Evolutionary conservation across 2,888 invertebrate species (phyloP).

Genomic region (Platerodrilus igneus): DNA sequence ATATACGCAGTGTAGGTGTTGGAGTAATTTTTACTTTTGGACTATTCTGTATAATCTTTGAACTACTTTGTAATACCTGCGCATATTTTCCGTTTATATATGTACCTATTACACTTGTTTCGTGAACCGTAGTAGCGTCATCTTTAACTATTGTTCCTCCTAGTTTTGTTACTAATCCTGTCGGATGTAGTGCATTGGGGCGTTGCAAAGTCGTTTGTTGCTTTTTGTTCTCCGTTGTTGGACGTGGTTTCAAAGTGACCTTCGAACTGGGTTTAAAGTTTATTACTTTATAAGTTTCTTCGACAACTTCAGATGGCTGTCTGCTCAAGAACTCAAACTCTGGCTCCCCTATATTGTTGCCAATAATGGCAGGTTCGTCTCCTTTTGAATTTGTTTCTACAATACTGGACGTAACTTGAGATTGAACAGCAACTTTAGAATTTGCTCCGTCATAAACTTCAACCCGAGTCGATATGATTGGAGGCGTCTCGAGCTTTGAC

Average conservation of each 20-base stretch:
- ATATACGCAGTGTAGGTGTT: constrained; percentile 61
- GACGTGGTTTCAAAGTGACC: constrained; percentile 49
- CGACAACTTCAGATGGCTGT: constrained; percentile 78
- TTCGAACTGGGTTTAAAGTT: constrained; percentile 70
- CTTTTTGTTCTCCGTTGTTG: constrained; percentile 42
- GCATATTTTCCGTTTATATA: constrained; percentile 85
- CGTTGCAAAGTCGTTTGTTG: constrained; percentile 49
- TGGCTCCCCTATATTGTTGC: constrained; percentile 73
- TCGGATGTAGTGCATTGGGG: constrained; percentile 64
- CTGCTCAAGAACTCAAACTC: constrained; percentile 82
- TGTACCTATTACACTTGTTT: constrained; percentile 86
- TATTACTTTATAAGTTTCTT: constrained; percentile 80
- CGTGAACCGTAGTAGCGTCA: constrained; percentile 78
- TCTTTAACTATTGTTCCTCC: constrained; percentile 80
- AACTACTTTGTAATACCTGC: constrained; percentile 78
- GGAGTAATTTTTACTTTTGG: constrained; percentile 60
- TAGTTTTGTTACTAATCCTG: constrained; percentile 77
- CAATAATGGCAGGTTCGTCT: constrained; percentile 57
- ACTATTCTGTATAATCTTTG: constrained; percentile 56
- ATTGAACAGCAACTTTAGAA: constrained; percentile 31
- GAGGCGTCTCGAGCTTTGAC: constrained; percentile 25
- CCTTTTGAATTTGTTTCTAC: constrained; percentile 53
- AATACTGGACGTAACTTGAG: constrained; percentile 52
- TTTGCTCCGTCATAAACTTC: constrained; percentile 38
- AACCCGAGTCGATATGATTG: constrained; percentile 38